Conservation (phyloP, 2,113 vertebrate species). For the Myiagra hebetior region DNA sequence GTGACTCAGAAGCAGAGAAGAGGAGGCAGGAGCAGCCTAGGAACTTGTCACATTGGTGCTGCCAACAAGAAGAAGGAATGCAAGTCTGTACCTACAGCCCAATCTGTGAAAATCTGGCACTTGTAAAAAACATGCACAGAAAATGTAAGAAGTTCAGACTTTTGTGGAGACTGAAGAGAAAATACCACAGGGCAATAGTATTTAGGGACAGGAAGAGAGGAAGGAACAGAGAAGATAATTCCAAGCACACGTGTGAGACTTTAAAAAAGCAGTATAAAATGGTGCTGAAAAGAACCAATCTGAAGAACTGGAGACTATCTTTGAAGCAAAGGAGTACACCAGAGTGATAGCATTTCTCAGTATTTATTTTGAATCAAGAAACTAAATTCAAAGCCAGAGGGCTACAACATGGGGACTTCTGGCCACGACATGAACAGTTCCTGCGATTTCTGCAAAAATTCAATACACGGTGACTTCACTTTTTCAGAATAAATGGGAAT, state of each 20-base stretch:
- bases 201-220: background rate
- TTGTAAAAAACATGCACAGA: background rate
- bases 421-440: background rate
- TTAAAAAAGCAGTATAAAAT: background rate
- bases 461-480: background rate
- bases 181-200: background rate
- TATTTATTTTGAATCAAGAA: background rate
- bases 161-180: background rate
- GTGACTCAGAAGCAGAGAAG: background rate
- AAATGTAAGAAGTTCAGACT: background rate
- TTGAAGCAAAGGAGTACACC: background rate
- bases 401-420: background rate
- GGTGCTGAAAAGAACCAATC: background rate
- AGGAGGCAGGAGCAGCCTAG: background rate
- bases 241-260: background rate
- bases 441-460: background rate
- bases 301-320: background rate
- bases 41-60: background rate
- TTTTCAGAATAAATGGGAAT: background rate
- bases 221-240: background rate
- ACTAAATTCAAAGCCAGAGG: background rate
- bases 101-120: background rate
- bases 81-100: background rate
- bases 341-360: background rate
- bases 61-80: background rate